A percentile compares a stretch with the other conserved stretches of the same genome.
These are phyloP conservation scores for Drepana falcataria DNA, from an alignment of 2,888 invertebrate genomes.

Conservation along the genomic window DNA sequence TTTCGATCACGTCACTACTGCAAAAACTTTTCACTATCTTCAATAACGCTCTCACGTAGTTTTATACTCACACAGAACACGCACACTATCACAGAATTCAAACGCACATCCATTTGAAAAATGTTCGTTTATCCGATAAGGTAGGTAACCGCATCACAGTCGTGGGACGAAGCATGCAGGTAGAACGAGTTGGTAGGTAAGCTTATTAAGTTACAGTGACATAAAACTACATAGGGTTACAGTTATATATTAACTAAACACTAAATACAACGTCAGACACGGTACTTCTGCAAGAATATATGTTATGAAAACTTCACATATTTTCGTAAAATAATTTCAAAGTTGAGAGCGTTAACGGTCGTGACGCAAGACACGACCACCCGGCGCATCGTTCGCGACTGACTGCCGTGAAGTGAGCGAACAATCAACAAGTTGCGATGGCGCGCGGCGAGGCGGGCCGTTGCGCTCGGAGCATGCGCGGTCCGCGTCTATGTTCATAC, in stretches of 20 bases:
- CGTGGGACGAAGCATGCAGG: constrained; percentile 74
- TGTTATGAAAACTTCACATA: constrained; percentile 71
- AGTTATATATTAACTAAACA: constrained; percentile 50
- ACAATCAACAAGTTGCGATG: constrained; percentile 74
- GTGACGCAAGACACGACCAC: constrained; percentile 56
- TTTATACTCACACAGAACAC: constrained; percentile 64
- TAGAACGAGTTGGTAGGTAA: constrained; percentile 55
- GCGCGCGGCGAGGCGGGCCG: constrained; percentile 59
- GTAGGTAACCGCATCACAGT: constrained; percentile 67
- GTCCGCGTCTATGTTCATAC: constrained; percentile 61
- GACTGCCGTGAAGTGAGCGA: constrained; percentile 72
- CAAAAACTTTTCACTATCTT: constrained; percentile 66
- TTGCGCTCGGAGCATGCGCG: constrained; percentile 66
- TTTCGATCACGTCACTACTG: constrained; percentile 62
- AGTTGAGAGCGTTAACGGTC: constrained; percentile 59
- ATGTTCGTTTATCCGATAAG: constrained; percentile 75
- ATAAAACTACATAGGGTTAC: constrained; percentile 62
- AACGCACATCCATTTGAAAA: constrained; percentile 78
- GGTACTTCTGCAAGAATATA: constrained; percentile 50
- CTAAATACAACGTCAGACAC: constrained; percentile 44
- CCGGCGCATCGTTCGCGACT: constrained; percentile 68
- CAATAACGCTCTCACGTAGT: constrained; percentile 58
- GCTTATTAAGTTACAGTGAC: constrained; percentile 72
- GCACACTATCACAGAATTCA: constrained; percentile 71
- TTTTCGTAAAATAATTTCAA: constrained; percentile 72